Conservation (phyloP, 2,113 vertebrate species). For the Ammospiza caudacuta region DNA sequence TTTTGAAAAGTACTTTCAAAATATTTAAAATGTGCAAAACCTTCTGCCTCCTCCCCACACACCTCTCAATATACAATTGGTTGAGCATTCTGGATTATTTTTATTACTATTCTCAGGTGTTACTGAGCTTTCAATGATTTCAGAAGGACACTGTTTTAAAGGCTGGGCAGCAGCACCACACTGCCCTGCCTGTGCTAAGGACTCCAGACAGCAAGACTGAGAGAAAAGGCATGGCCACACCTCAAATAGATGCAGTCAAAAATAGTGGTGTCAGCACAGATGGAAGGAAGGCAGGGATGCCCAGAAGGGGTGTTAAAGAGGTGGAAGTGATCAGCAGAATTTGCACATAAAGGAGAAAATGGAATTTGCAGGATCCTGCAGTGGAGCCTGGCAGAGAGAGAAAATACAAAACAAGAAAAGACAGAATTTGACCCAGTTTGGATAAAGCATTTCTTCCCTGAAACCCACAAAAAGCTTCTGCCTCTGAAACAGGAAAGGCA, state of each 20-base stretch:
- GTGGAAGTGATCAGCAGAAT: slow-evolving; percentile 6
- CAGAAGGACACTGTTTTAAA: neutral
- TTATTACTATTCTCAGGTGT: neutral
- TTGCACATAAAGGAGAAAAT: slow-evolving; percentile 14
- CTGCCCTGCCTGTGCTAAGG: neutral
- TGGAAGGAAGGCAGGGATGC: neutral
- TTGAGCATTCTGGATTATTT: neutral
- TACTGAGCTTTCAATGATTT: neutral
- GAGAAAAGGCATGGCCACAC: neutral
- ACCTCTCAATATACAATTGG: neutral
- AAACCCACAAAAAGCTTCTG: neutral
- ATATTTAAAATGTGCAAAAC: neutral
- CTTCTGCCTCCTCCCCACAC: accelerated
- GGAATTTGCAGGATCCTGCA: neutral
- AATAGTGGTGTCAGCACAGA: slow-evolving; percentile 8
- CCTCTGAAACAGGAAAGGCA: neutral
- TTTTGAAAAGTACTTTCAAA: neutral
- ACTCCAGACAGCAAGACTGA: neutral
- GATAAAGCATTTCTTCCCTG: neutral
- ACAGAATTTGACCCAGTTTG: neutral
- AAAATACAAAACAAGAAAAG: neutral
- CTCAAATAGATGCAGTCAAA: neutral
- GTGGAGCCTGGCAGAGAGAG: neutral
- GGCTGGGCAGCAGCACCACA: neutral
- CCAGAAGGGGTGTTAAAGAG: neutral